Base-by-base conservation (phyloP, 2,113 vertebrate genomes). In the Hippolais icterina region DNA sequence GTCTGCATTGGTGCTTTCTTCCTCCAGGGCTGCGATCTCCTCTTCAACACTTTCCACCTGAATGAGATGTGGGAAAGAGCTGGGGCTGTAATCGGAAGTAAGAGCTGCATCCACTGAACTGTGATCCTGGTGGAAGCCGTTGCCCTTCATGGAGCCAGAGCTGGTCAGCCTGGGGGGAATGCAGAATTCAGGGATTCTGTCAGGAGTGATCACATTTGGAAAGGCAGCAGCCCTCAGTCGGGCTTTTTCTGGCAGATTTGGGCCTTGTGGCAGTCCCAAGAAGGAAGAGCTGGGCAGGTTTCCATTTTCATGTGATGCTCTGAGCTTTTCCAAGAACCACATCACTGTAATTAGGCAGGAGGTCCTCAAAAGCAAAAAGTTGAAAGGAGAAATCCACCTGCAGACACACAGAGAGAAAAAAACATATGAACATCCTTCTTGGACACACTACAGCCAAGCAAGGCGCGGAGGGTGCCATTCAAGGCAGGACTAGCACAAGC, bases 1-100 rank as follows among this genome's bases (percentile, higher is more conserved):
- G 76, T 99, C 99, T 0, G 98, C 98, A 54, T 99, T 99, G 44
- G 99, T 99, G 89, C 96, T 98, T 68, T 98, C 98, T 70, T 98
- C 98, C n/a, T 97, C 96, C 31, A 47, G 66, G 10, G 10, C 93
- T 18, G 96, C 91, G 6, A 94, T 87, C 81, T 99, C 98, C 33
- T 99, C 87, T 70, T 90, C 98, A 75, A 98, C 98, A 24, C 98
- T 98, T 92, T 99, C 99, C 86, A 99, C 98, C 89, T 99, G 99
- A 89, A 99, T 99, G 29, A 99, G 98, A 59, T 98, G 98, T 1
- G 97, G 94, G 52, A 66, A 90, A 63, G 28, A 61, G 28, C 75
- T 31, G 15, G 22, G 22, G 21, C 61, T 28, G 19, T 11, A 18
- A 15, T 61, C 71, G 14, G 52, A 64, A 81, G 63, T 72, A 42